Base-by-base conservation (phyloP, 1,140 invertebrate genomes). In the Drosophila albomicans region DNA sequence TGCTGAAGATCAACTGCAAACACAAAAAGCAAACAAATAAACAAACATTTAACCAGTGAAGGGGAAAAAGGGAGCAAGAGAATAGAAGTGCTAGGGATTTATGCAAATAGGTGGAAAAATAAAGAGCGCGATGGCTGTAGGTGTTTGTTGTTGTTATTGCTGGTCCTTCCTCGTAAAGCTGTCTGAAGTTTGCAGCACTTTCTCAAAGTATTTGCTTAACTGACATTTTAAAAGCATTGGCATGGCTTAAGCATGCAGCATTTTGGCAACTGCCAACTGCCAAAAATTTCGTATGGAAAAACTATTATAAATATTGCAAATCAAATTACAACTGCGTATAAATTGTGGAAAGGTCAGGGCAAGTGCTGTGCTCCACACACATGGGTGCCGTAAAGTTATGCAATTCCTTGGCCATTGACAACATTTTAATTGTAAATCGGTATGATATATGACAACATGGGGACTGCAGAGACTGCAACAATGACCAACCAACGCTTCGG, bases 1-100 rank as follows among this genome's bases (percentile, higher is more conserved):
- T 75, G 70, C 82, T 72, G 59, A 86, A 82, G 82, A 86, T 86
- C 78, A 86, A 86, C 75, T 71, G 38, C 70, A 86, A 85, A 85
- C 82, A 80, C 67, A 77, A 70, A 67, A 71, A 75, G 49, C 78
- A 65, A 73, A 63, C 68, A 49, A 11, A n/a, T 8, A 38, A 35
- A 30, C 11, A 49, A 30, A 43, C 41, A 28, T 8, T 15, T 2
- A 7, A 10, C 13, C 2, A 15, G 5, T 0, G 25, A 10, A 8
- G 11, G 20, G 6, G 28, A 20, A 3, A 1, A 38, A 8, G 28
- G 30, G 8, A 32, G 11, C 3, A 20, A 15, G 10, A 5, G 2
- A 32, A 32, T 32, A 6, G 30, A 38, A 38, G 35, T 38, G 35
- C 35, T 3, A 32, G 8, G 73, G 70, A 81, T 56, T 74, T 68